These are phyloP conservation scores for Corythaeola cristata DNA, from an alignment of 2,113 vertebrate genomes.

Conservation along the genomic window DNA sequence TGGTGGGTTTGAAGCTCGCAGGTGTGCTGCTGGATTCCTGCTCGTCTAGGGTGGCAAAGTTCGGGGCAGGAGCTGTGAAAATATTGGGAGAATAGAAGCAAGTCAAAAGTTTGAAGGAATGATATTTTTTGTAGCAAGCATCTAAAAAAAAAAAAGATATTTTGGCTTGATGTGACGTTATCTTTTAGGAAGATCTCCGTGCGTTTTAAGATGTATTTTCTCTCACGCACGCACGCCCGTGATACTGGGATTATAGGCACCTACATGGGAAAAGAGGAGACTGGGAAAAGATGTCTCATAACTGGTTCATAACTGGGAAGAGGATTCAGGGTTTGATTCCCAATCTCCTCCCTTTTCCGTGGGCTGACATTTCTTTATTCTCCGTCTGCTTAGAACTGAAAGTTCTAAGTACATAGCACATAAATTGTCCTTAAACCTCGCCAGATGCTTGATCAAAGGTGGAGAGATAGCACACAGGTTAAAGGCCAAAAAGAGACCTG, in stretches of 20 bases:
- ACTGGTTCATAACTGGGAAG: background rate
- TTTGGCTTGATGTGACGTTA: accelerated
- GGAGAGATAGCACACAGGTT: background rate
- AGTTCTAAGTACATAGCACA: background rate
- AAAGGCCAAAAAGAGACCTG: background rate
- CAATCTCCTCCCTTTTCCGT: background rate
- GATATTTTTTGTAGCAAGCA: background rate
- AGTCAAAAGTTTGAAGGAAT: background rate
- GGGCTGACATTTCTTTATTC: background rate
- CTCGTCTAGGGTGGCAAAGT: background rate
- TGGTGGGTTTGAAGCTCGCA: background rate
- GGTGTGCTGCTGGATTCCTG: background rate
- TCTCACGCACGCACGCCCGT: accelerated
- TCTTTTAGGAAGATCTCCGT: background rate
- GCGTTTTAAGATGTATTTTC: accelerated
- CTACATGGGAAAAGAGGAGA: background rate
- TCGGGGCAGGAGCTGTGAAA: background rate
- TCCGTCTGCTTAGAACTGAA: background rate
- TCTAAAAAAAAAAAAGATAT: background rate
- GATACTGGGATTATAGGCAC: background rate
- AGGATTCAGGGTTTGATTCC: background rate
- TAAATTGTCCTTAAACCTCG: background rate
- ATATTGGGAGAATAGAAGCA: background rate
- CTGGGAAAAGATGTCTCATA: background rate
- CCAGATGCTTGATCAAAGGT: conserved; percentile 19